phyloP scores from a whole-genome alignment of 2,113 vertebrate species.

The Peromyscus leucopus region DNA sequence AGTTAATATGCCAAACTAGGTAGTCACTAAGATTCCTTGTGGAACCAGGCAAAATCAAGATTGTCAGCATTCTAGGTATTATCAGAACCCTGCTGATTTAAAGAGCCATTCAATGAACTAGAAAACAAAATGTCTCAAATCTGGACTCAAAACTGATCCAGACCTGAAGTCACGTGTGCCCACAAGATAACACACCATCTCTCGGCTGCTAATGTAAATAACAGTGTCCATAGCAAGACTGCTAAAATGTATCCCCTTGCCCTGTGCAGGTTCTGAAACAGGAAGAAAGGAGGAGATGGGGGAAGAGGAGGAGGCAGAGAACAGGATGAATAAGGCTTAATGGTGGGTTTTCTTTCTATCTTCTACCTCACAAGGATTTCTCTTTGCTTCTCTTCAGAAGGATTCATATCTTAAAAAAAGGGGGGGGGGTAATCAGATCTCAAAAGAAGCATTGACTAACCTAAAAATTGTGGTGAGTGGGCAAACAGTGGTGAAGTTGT shows the following conservation, averaged over 20 bases:
- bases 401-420: conserved; percentile 51
- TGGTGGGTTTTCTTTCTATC: conserved; percentile 31
- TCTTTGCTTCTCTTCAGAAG: neutral
- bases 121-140: conserved; percentile 5
- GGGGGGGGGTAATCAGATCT: neutral
- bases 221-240: conserved; percentile 15
- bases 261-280: neutral
- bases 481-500: neutral
- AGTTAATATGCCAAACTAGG: neutral
- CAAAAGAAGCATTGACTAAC: neutral
- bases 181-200: neutral
- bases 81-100: conserved; percentile 2
- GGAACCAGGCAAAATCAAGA: neutral
- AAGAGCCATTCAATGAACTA: conserved; percentile 31
- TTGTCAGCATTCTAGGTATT: neutral
- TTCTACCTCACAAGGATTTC: conserved; percentile 25
- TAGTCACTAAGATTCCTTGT: neutral
- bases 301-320: neutral
- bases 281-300: neutral
- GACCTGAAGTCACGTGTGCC: conserved; percentile 33
- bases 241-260: neutral
- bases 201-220: conserved; percentile 31
- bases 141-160: conserved; percentile 30
- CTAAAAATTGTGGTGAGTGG: conserved; percentile 5
- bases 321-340: neutral